phyloP scores from a whole-genome alignment of 2,888 invertebrate species.

The Scaptodrosophila latifasciaeformis region DNA sequence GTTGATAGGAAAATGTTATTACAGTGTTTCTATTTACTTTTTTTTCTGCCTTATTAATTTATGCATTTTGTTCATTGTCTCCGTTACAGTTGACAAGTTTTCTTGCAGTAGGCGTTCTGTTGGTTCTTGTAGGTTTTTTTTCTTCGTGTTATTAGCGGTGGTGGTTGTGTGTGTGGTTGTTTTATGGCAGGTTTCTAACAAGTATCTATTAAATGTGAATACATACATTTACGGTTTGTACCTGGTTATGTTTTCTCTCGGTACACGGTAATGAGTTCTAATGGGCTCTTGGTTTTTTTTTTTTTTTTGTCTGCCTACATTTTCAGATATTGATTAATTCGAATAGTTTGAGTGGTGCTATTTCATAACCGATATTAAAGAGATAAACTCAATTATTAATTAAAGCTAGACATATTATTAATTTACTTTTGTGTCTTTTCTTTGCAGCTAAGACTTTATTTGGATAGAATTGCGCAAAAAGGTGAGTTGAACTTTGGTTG shows the following conservation, averaged over 20 bases:
- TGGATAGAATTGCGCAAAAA: conserved; percentile 49
- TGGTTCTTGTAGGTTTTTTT: neutral
- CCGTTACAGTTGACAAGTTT: conserved; percentile 66
- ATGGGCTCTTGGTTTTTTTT: conserved; percentile 21
- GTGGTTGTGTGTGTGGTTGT: neutral
- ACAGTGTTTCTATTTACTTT: conserved; percentile 11
- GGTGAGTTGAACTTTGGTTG: conserved; percentile 50
- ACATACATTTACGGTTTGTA: neutral
- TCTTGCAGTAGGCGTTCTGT: neutral
- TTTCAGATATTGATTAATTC: conserved; percentile 51
- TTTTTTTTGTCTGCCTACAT: conserved; percentile 4
- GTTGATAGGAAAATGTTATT: conserved; percentile 44
- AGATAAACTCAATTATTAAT: no score
- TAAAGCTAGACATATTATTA: no score
- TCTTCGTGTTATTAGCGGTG: neutral
- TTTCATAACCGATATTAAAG: no score
- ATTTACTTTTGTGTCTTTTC: conserved; percentile 25
- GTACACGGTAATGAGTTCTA: conserved; percentile 17
- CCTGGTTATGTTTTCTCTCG: neutral
- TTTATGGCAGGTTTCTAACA: neutral
- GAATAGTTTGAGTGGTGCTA: conserved; percentile 20
- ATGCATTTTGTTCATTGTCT: conserved; percentile 58
- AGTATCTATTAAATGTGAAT: neutral
- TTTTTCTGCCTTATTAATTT: conserved; percentile 49
- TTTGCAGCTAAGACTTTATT: conserved; percentile 40